phyloP scores from a whole-genome alignment of 2,113 vertebrate genomes.

The Gila orcuttii region DNA sequence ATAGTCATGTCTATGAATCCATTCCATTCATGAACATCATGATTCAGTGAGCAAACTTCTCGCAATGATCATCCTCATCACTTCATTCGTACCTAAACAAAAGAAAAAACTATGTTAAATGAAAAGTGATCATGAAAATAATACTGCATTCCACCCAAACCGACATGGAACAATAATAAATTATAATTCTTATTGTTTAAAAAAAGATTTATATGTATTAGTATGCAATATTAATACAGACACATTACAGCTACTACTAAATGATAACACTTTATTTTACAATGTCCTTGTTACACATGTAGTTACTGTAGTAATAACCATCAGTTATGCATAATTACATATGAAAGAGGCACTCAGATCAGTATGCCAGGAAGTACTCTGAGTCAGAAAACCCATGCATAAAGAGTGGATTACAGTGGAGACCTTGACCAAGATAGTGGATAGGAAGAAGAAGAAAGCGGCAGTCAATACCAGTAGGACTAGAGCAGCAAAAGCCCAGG shows the following conservation, averaged over 20 bases:
- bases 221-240: no score
- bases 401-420: not conserved
- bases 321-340: no score
- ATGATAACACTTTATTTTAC: no score
- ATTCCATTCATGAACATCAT: constrained; percentile 50
- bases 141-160: not conserved
- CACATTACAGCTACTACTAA: no score
- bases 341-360: not conserved
- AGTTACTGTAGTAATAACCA: no score
- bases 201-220: no score
- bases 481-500: not conserved
- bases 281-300: no score
- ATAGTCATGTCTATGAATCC: not conserved
- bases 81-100: constrained; percentile 90
- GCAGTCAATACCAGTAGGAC: not conserved
- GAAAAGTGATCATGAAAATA: not conserved
- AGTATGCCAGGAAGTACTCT: not conserved
- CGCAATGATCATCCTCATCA: constrained; percentile 95
- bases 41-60: constrained; percentile 80
- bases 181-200: not conserved
- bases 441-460: not conserved
- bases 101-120: not conserved
- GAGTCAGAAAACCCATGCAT: not conserved
- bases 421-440: not conserved
- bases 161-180: not conserved